Conservation (phyloP, 2,113 vertebrate genomes). For the Eretmochelys imbricata region DNA sequence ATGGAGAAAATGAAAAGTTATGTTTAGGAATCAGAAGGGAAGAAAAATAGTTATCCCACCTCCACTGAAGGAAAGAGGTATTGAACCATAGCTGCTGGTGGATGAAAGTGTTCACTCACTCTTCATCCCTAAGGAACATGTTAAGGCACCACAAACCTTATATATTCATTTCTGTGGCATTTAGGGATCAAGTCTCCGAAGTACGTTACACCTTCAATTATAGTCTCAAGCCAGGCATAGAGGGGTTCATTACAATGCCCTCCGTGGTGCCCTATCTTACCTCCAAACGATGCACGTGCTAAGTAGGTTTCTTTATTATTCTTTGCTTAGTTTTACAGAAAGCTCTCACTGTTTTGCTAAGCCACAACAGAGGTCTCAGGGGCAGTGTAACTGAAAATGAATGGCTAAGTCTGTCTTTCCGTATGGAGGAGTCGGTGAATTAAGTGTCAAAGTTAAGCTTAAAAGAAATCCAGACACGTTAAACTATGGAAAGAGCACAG, state of each 20-base stretch:
- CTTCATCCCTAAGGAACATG: too few relatives aligned
- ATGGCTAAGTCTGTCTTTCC: neutral
- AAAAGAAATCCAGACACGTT: neutral
- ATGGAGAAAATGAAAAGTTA: neutral
- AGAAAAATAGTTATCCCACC: neutral
- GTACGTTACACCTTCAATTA: neutral
- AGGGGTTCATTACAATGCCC: neutral
- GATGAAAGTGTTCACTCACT: too few relatives aligned
- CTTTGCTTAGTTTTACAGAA: neutral
- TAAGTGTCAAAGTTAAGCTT: neutral
- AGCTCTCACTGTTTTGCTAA: neutral
- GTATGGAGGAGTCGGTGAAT: neutral
- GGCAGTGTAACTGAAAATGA: neutral
- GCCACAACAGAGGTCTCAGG: neutral
- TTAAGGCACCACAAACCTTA: too few relatives aligned
- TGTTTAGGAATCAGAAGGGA: neutral
- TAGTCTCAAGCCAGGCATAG: neutral
- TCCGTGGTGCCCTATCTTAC: neutral
- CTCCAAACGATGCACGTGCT: neutral
- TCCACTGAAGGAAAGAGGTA: too few relatives aligned
- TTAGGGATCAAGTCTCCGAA: neutral
- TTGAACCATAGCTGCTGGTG: too few relatives aligned
- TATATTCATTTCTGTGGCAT: too few relatives aligned
- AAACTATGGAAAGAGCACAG: neutral
- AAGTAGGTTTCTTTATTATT: neutral